These are phyloP conservation scores for Halyomorpha halys DNA, from an alignment of 1,140 invertebrate species.

Conservation along the genomic window DNA sequence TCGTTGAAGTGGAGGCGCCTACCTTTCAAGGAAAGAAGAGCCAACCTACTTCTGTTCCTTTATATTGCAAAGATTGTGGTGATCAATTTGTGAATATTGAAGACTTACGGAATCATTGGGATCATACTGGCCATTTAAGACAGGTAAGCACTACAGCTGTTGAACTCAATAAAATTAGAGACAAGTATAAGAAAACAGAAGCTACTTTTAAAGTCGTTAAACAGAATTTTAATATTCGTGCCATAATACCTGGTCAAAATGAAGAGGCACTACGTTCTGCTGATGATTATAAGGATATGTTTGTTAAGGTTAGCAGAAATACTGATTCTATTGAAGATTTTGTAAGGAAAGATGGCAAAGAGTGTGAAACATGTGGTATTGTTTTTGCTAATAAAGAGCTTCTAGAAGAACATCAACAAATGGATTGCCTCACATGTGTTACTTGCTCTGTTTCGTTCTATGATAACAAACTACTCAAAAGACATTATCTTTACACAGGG, in stretches of 20 bases:
- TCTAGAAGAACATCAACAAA: constrained; percentile 14
- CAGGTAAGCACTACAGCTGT: constrained; percentile 22
- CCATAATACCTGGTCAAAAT: constrained; percentile 21
- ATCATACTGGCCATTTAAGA: constrained; percentile 22
- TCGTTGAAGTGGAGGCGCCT: constrained; percentile 7
- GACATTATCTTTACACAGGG: constrained; percentile 24
- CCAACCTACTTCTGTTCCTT: not conserved
- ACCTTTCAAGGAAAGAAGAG: not conserved
- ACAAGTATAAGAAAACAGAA: constrained; percentile 26
- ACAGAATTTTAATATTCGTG: constrained; percentile 24
- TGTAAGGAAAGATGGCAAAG: constrained; percentile 13
- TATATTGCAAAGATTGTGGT: constrained; percentile 24
- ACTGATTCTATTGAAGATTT: constrained; percentile 22
- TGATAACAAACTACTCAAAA: constrained; percentile 23
- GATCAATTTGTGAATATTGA: constrained; percentile 19
- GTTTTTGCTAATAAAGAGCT: constrained; percentile 20
- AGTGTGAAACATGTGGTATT: constrained; percentile 23
- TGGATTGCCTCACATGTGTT: constrained; percentile 24
- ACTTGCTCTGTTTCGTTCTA: constrained; percentile 22
- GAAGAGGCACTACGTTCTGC: constrained; percentile 12
- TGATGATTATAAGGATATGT: constrained; percentile 21
- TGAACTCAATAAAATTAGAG: constrained; percentile 26
- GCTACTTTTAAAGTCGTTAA: constrained; percentile 28
- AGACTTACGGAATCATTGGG: constrained; percentile 23
- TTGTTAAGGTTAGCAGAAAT: constrained; percentile 16